A percentile compares a stretch with the other conserved stretches of the same genome.
Evolutionary conservation across 2,888 invertebrate genomes (phyloP).

Genomic region (Harpagoxenus sublaevis): DNA sequence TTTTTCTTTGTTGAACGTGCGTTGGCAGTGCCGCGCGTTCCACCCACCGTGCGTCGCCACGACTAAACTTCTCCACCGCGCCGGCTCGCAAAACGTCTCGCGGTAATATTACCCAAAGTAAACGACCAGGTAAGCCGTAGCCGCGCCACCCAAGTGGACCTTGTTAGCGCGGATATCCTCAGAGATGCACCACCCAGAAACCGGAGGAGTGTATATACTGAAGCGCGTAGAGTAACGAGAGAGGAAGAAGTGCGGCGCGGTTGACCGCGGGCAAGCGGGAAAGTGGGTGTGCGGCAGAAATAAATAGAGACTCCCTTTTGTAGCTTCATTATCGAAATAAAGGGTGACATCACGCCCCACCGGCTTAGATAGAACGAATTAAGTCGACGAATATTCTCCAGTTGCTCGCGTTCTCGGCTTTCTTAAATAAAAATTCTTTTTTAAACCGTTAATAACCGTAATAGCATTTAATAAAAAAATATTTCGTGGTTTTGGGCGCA

Average conservation of each 20-base stretch:
- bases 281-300: constrained; percentile 32
- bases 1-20: constrained; percentile 41
- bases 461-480: neutral
- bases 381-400: neutral
- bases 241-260: constrained; percentile 34
- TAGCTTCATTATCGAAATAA: constrained; percentile 81
- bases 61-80: constrained; percentile 73
- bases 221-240: constrained; percentile 68
- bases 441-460: neutral
- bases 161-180: constrained; percentile 81
- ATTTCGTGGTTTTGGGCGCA: neutral
- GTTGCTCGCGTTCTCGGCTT: neutral
- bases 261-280: constrained; percentile 6
- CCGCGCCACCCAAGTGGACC: constrained; percentile 84
- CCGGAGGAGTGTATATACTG: constrained; percentile 72
- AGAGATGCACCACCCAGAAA: constrained; percentile 81
- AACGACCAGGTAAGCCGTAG: constrained; percentile 77
- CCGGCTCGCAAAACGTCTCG: constrained; percentile 75
- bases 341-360: constrained; percentile 47
- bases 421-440: neutral
- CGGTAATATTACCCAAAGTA: constrained; percentile 80
- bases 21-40: constrained; percentile 59
- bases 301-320: constrained; percentile 71
- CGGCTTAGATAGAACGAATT: constrained; percentile 21
- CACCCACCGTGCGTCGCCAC: constrained; percentile 72